These are phyloP conservation scores for Drosophila kanapiae DNA, from an alignment of 1,140 invertebrate species.

Conservation along the genomic window DNA sequence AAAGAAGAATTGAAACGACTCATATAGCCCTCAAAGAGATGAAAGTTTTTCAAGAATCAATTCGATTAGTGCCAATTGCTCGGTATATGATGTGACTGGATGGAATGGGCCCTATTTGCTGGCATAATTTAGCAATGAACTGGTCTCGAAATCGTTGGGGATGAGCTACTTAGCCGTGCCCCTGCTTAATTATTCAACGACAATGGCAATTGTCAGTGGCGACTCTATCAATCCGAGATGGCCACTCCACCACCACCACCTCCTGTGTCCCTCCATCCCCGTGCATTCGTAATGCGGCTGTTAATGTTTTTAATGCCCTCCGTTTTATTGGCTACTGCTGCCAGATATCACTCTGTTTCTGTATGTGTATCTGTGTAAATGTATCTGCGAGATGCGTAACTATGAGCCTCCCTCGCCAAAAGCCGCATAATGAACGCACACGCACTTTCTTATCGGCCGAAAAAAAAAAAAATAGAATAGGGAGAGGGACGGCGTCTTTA, in stretches of 20 bases:
- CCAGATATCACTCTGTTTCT: conserved; percentile 19
- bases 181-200: conserved; percentile 71
- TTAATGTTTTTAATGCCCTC: conserved; percentile 77
- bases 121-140: conserved; percentile 63
- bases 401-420: conserved; percentile 24
- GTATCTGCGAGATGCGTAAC: conserved; percentile 59
- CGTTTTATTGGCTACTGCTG: conserved; percentile 70
- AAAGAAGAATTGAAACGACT: conserved; percentile 11
- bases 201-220: conserved; percentile 55
- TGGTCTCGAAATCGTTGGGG: conserved; percentile 12
- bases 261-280: conserved; percentile 21
- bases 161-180: conserved; percentile 30
- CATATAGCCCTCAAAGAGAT: conserved; percentile 6
- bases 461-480: neutral
- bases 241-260: conserved; percentile 12
- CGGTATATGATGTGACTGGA: conserved; percentile 29
- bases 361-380: conserved; percentile 17
- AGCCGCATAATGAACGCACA: conserved; percentile 64
- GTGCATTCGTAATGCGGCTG: conserved; percentile 72
- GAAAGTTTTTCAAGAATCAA: conserved; percentile 36
- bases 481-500: conserved; percentile 60
- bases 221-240: conserved; percentile 53
- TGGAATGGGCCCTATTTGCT: conserved; percentile 29
- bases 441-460: conserved; percentile 63
- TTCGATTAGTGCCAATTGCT: conserved; percentile 45